phyloP scores from a whole-genome alignment of 2,113 vertebrate species.

The Cottus gobio region DNA sequence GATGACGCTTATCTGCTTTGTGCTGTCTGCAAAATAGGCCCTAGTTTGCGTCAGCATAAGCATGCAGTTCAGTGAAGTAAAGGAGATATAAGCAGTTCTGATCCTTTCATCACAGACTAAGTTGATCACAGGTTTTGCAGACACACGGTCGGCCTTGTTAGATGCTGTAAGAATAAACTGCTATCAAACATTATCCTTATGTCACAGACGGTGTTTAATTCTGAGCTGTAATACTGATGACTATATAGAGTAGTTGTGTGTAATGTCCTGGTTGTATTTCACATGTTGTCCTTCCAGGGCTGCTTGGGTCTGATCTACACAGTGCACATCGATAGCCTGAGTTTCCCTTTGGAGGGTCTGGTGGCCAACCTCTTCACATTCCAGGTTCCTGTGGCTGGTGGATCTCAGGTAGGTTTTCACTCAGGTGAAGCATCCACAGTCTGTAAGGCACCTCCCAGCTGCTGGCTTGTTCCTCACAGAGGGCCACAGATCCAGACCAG shows the following conservation, averaged over 20 bases:
- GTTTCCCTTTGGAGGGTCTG: conserved; percentile 90
- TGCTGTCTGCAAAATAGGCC: conserved; percentile 35
- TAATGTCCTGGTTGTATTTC: conserved; percentile 12
- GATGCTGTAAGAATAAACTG: background rate
- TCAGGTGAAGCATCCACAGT: conserved; percentile 76
- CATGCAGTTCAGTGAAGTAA: conserved; percentile 16
- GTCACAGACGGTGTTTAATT: background rate
- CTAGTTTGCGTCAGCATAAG: conserved; percentile 15
- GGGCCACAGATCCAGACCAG: conserved; percentile 61
- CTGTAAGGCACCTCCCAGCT: conserved; percentile 67
- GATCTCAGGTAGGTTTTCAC: conserved; percentile 90
- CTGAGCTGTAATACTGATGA: background rate
- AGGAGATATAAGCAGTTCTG: conserved; percentile 6
- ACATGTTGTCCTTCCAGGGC: conserved; percentile 82
- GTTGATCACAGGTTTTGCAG: conserved; percentile 14
- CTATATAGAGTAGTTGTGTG: background rate
- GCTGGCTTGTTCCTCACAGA: conserved; percentile 67
- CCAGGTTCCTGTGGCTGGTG: conserved; percentile 92
- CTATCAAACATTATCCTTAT: background rate
- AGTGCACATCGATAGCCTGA: conserved; percentile 93
- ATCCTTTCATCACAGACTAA: conserved; percentile 29
- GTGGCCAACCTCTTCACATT: conserved; percentile 94
- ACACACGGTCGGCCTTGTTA: background rate
- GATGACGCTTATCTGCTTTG: conserved; percentile 38
- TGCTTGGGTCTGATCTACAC: conserved; percentile 97